Conservation (phyloP, 2,888 invertebrate genomes). For the Sarcophaga subvicina region DNA sequence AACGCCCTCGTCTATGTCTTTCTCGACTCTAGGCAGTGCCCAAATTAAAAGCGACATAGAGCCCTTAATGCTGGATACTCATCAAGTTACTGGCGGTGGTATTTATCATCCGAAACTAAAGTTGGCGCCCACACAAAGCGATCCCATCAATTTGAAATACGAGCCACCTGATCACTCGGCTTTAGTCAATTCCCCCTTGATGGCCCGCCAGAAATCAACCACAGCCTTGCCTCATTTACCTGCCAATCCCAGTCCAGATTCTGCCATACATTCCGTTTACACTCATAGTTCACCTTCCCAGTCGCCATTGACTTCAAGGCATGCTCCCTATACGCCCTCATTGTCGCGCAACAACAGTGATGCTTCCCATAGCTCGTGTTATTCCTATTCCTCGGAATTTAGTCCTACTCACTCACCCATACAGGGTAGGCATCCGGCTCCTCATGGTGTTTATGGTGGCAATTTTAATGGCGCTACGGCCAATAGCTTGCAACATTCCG, state of each 20-base stretch:
- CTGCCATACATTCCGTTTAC: slow-evolving; percentile 94
- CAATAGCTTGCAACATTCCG: slow-evolving; percentile 82
- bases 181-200: slow-evolving; percentile 85
- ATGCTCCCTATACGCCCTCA: slow-evolving; percentile 91
- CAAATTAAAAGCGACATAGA: slow-evolving; percentile 76
- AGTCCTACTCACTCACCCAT: slow-evolving; percentile 95
- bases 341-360: slow-evolving; percentile 95
- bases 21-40: slow-evolving; percentile 49
- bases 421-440: slow-evolving; percentile 85
- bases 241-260: slow-evolving; percentile 93
- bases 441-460: slow-evolving; percentile 73
- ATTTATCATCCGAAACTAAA: slow-evolving; percentile 74
- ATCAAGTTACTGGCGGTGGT: slow-evolving; percentile 52
- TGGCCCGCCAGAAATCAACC: slow-evolving; percentile 84
- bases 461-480: slow-evolving; percentile 74
- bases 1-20: slow-evolving; percentile 51
- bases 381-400: slow-evolving; percentile 92
- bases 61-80: slow-evolving; percentile 76
- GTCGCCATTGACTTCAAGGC: slow-evolving; percentile 92
- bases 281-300: slow-evolving; percentile 91
- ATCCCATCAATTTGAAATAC: slow-evolving; percentile 81
- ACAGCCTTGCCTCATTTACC: slow-evolving; percentile 84
- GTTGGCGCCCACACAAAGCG: slow-evolving; percentile 79
- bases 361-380: slow-evolving; percentile 94
- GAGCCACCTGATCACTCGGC: slow-evolving; percentile 74